Conservation (phyloP, 2,888 invertebrate species). For the Dichetophora obliterata region DNA sequence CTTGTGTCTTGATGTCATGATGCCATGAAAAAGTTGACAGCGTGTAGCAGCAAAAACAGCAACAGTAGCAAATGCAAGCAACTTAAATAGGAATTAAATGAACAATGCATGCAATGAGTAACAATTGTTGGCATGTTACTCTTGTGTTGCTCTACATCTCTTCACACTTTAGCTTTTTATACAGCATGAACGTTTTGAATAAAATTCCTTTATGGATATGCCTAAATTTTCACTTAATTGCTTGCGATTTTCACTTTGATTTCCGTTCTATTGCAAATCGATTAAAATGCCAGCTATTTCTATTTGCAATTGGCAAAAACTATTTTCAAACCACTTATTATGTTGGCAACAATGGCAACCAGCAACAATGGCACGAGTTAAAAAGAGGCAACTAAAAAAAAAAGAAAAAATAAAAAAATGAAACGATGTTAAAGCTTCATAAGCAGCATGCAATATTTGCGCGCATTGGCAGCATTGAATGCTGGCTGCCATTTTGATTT, state of each 20-base stretch:
- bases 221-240: not conserved
- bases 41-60: too few relatives aligned
- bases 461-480: not conserved
- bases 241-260: slow-evolving; percentile 9
- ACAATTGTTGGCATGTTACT: too few relatives aligned
- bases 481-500: not conserved
- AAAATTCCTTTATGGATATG: too few relatives aligned
- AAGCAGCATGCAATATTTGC: not conserved
- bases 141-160: too few relatives aligned
- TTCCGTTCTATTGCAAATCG: slow-evolving; percentile 27
- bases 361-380: not conserved
- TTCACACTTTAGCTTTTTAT: too few relatives aligned
- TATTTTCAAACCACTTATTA: slow-evolving; percentile 18
- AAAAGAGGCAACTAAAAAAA: not conserved
- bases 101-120: too few relatives aligned
- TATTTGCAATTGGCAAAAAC: not conserved
- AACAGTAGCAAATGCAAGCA: too few relatives aligned
- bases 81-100: too few relatives aligned
- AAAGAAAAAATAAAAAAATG: too few relatives aligned
- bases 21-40: too few relatives aligned
- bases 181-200: too few relatives aligned
- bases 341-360: not conserved
- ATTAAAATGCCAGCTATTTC: slow-evolving; percentile 13
- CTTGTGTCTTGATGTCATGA: too few relatives aligned
- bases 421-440: not conserved